Percentiles rank a stretch among this genome's conserved stretches.
Evolutionary conservation across 2,113 vertebrate genomes (phyloP).

Genomic region (Lampris incognitus): DNA sequence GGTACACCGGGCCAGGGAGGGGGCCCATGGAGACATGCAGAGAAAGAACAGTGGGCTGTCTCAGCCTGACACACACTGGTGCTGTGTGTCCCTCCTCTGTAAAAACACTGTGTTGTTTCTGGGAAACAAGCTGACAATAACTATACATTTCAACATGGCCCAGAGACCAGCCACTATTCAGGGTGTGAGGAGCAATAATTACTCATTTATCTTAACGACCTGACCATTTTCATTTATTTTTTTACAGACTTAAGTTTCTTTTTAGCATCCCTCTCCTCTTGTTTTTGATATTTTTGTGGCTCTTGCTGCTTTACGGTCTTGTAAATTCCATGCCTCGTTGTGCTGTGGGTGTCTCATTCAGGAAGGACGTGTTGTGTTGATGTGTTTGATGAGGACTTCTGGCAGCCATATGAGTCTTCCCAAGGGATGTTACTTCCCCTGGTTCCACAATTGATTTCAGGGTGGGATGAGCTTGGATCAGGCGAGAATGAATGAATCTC

Average conservation of each 20-base stretch:
- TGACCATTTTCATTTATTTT: slow-evolving; percentile 6
- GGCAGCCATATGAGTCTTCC: slow-evolving; percentile 75
- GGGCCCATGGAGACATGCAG: slow-evolving; percentile 23
- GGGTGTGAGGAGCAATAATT: background rate
- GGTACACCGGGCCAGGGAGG: slow-evolving; percentile 26
- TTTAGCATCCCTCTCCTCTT: background rate
- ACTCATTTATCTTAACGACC: background rate
- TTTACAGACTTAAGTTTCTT: background rate
- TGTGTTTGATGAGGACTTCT: slow-evolving; percentile 77
- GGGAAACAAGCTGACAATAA: slow-evolving; percentile 44
- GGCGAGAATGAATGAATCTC: slow-evolving; percentile 33
- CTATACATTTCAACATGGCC: slow-evolving; percentile 9
- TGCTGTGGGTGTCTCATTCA: slow-evolving; percentile 55
- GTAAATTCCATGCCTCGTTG: slow-evolving; percentile 22
- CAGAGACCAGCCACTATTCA: background rate
- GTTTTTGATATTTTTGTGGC: slow-evolving; percentile 10
- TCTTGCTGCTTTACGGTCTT: slow-evolving; percentile 6
- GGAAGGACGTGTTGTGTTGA: slow-evolving; percentile 56
- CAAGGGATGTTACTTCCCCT: slow-evolving; percentile 55
- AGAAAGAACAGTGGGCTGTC: slow-evolving; percentile 65
- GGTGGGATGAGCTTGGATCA: slow-evolving; percentile 48
- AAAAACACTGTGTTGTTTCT: slow-evolving; percentile 33
- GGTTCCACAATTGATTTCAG: slow-evolving; percentile 39
- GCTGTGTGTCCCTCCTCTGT: slow-evolving; percentile 44
- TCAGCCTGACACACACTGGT: slow-evolving; percentile 55